phyloP scores from a whole-genome alignment of 2,888 invertebrate genomes.

The Amblyjoppa proteus region DNA sequence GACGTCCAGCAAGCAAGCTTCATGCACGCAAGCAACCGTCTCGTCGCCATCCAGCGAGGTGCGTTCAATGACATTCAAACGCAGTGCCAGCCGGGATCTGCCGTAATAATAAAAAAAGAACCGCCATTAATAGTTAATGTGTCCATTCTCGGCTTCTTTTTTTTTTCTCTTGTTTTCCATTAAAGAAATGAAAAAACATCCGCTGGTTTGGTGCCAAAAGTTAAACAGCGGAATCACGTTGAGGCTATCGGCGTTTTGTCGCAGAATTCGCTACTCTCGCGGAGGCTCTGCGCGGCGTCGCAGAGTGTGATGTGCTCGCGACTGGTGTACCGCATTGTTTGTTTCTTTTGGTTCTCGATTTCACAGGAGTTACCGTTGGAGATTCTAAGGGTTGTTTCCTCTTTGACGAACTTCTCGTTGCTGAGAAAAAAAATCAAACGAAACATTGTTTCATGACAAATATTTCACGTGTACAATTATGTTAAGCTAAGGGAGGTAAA shows the following conservation, averaged over 20 bases:
- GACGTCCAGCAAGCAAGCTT: slow-evolving; percentile 41
- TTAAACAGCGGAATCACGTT: neutral
- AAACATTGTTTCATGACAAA: neutral
- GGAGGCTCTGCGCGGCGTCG: slow-evolving; percentile 43
- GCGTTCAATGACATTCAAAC: slow-evolving; percentile 83
- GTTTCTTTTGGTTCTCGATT: slow-evolving; percentile 35
- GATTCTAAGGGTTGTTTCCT: slow-evolving; percentile 33
- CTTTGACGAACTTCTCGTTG: slow-evolving; percentile 24
- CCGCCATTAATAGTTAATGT: slow-evolving; percentile 19
- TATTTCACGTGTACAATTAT: neutral
- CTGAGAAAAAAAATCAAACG: slow-evolving; percentile 13
- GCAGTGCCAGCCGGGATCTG: slow-evolving; percentile 81
- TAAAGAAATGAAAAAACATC: neutral
- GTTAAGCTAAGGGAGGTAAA: neutral
- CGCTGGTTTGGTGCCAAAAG: neutral
- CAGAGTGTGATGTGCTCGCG: slow-evolving; percentile 8
- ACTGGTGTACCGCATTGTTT: slow-evolving; percentile 6
- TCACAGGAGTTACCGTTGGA: neutral
- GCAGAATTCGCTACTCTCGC: slow-evolving; percentile 29
- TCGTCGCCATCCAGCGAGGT: slow-evolving; percentile 77
- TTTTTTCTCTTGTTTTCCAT: slow-evolving; percentile 35
- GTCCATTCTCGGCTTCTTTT: slow-evolving; percentile 23
- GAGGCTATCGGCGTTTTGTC: slow-evolving; percentile 29
- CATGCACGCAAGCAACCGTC: slow-evolving; percentile 42
- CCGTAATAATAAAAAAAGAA: slow-evolving; percentile 69